A percentile compares a stretch with the other conserved stretches of the same genome.
Conservation (phyloP, 2,797 vertebrate genomes). For the Limnodromus scolopaceus region DNA sequence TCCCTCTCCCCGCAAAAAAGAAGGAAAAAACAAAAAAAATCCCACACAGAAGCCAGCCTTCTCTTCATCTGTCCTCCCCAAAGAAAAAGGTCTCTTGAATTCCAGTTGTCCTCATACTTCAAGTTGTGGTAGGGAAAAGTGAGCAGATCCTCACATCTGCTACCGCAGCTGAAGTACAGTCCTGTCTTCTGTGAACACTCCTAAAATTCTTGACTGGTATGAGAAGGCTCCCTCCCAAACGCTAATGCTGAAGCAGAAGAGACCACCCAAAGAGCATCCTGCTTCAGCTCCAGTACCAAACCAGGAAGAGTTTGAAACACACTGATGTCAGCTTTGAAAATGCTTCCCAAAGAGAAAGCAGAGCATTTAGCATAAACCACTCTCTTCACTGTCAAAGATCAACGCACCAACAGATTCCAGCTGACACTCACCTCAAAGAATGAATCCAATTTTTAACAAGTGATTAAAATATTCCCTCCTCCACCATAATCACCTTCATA, state of each 20-base stretch:
- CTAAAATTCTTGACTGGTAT: not conserved
- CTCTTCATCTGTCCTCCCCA: not conserved
- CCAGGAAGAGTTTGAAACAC: not conserved
- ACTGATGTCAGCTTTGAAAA: not conserved
- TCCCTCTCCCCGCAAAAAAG: not conserved
- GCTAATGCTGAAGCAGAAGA: not conserved
- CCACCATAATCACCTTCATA: not conserved
- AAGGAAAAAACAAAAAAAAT: not conserved
- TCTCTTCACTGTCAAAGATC: not conserved
- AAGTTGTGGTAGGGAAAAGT: not conserved
- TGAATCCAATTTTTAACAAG: not conserved
- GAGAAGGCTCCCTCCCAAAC: not conserved
- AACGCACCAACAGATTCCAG: not conserved
- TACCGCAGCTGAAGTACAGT: not conserved
- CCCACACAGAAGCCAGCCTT: not conserved
- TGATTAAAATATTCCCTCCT: not conserved
- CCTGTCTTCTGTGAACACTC: not conserved
- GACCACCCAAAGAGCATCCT: slow-evolving; percentile 30
- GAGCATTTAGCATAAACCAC: not conserved
- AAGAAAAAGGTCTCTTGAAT: not conserved
- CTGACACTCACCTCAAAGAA: not conserved
- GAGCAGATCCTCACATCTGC: not conserved
- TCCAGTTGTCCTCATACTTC: not conserved
- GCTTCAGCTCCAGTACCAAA: not conserved
- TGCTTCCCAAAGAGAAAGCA: not conserved